Conservation (phyloP, 1,140 invertebrate genomes). For the Drosophila bocki region DNA sequence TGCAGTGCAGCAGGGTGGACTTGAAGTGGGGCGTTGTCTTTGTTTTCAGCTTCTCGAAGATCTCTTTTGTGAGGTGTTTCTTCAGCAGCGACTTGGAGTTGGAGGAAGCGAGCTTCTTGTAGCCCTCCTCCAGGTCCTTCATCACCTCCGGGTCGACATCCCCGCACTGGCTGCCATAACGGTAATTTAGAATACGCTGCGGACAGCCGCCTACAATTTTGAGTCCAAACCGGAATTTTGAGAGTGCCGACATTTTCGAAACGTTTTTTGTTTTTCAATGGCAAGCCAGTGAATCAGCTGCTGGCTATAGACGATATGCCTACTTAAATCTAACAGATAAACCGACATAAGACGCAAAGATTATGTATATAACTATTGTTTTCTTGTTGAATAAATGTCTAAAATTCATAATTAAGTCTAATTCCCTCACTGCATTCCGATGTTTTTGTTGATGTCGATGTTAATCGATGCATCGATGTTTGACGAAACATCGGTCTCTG, state of each 20-base stretch:
- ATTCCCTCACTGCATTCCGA: too few relatives aligned
- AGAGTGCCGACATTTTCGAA: conserved; percentile 23
- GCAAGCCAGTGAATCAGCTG: background rate
- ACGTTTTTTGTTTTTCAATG: background rate
- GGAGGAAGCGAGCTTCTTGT: conserved; percentile 92
- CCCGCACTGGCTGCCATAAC: background rate
- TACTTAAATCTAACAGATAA: background rate
- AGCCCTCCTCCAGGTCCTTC: conserved; percentile 94
- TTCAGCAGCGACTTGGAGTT: conserved; percentile 97
- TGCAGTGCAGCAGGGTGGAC: conserved; percentile 94
- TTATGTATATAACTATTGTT: too few relatives aligned
- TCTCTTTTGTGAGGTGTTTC: conserved; percentile 94
- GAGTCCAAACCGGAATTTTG: background rate
- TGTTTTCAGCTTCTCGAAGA: conserved; percentile 95
- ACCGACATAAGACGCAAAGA: background rate
- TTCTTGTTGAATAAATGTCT: too few relatives aligned
- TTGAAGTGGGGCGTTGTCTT: conserved; percentile 93
- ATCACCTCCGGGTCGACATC: conserved; percentile 87
- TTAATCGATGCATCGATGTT: too few relatives aligned
- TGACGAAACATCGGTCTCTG: too few relatives aligned
- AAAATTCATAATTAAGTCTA: too few relatives aligned
- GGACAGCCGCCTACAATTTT: background rate
- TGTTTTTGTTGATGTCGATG: too few relatives aligned
- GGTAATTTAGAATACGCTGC: background rate
- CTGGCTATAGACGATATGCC: background rate